Conservation (phyloP, 2,113 vertebrate species). For the Dasypus novemcinctus region DNA sequence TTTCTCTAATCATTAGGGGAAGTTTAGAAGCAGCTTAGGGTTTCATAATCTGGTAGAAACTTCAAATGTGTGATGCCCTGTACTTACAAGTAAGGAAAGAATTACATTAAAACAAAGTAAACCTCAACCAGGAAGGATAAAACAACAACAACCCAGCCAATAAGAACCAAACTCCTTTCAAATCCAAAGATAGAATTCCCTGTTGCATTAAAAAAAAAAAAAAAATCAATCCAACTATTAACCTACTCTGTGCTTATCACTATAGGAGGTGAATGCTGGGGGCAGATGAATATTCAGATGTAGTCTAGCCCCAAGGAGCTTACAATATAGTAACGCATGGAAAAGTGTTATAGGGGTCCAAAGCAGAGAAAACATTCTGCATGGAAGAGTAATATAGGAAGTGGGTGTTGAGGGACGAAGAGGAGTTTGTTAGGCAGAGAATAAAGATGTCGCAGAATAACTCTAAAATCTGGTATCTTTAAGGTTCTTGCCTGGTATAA, state of each 20-base stretch:
- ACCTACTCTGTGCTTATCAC: neutral
- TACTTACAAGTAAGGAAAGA: neutral
- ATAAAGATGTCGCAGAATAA: neutral
- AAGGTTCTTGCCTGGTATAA: slow-evolving; percentile 1
- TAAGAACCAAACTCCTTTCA: neutral
- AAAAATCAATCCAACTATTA: neutral
- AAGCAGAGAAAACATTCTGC: neutral
- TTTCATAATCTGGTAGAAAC: neutral
- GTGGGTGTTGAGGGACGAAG: neutral
- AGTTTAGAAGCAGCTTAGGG: neutral
- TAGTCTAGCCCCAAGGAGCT: neutral
- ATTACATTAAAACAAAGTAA: neutral
- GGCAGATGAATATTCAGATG: neutral
- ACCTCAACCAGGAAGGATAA: neutral
- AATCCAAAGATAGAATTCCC: neutral
- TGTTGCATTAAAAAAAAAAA: neutral
- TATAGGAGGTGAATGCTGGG: neutral
- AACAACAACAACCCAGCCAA: neutral
- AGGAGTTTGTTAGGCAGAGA: slow-evolving; percentile 10
- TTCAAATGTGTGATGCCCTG: neutral
- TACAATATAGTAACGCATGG: neutral
- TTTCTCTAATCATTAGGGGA: neutral
- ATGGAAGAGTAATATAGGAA: neutral
- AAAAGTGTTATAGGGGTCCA: accelerated
- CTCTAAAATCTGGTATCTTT: neutral